Base-by-base conservation (phyloP, 2,797 vertebrate genomes). In the Todus mexicanus region DNA sequence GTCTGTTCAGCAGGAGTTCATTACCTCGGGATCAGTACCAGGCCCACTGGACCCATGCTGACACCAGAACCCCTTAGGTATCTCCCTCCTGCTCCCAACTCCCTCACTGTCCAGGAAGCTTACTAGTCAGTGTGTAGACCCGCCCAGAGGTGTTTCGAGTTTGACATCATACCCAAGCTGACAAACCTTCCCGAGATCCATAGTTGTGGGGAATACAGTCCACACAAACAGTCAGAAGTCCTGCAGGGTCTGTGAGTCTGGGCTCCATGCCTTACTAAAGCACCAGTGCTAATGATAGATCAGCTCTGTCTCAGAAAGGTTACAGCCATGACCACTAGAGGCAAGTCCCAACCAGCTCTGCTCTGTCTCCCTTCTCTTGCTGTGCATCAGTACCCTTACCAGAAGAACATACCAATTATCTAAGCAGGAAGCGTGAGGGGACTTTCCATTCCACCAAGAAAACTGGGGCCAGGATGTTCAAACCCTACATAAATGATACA, bases 1-100 rank as follows among this genome's bases (percentile, higher is more conserved):
- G 13, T 31, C 8, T 0, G 1, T 43, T 75, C 35, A 68, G 12
- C 10, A 2, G 4, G 23, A 51, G 8, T 7, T 35, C 15, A 4
- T 73, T 59, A 70, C 19, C 45, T 60, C 50, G 35, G 37, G 33
- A 26, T 69, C 31, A 35, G 9, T 75, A n/a, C 17, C n/a, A 25
- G 33, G 19, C 40, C 21, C 51, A 21, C 33, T 7, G 14, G 56
- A 69, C 15, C 29, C 2, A 3, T 54, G 40, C 50, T 57, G 38
- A n/a, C 42, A 61, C 40, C 45, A 89, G 9, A 73, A 37, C 7
- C 65, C 42, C 45, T 80, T 38, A 37, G 25, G 8, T 31, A 42
- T 73, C 47, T 69, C 15, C 25, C 5, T 75, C 11, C n/a, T 43
- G 11, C 60, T 80, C 31, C 29, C 19, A 79, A 40, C 27, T 60